A percentile compares a stretch with the other conserved stretches of the same genome.
Evolutionary conservation across 2,113 vertebrate species (phyloP).

Genomic region (Lampris megalopsis): DNA sequence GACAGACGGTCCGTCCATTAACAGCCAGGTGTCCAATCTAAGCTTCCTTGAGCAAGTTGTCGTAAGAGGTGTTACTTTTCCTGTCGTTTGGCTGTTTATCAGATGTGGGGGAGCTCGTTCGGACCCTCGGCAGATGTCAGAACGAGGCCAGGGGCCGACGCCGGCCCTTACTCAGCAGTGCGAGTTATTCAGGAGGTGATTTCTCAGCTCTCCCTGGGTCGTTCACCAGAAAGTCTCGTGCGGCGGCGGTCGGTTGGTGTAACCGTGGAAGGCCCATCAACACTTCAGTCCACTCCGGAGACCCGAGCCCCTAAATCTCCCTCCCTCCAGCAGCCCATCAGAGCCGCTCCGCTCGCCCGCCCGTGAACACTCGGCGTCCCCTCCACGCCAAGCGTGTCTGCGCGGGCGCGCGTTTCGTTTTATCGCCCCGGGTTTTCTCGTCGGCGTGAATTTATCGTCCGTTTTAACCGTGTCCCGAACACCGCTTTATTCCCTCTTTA

Average conservation of each 20-base stretch:
- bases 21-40: neutral
- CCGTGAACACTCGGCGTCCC: conserved; percentile 72
- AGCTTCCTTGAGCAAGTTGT: neutral
- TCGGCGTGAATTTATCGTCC: conserved; percentile 56
- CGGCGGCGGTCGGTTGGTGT: too few relatives aligned
- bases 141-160: too few relatives aligned
- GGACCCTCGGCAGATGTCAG: too few relatives aligned
- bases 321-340: conserved; percentile 53
- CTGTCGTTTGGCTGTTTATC: too few relatives aligned
- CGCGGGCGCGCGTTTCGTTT: conserved; percentile 49
- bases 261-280: too few relatives aligned
- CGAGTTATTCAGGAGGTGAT: too few relatives aligned
- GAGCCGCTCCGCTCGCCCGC: conserved; percentile 46
- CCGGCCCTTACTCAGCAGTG: too few relatives aligned
- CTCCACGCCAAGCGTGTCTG: conserved; percentile 58
- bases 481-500: conserved; percentile 35
- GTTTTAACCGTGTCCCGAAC: conserved; percentile 29
- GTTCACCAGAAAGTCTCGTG: too few relatives aligned
- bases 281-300: conserved; percentile 29
- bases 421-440: conserved; percentile 46
- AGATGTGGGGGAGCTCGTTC: too few relatives aligned
- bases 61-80: too few relatives aligned
- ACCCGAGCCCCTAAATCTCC: conserved; percentile 65
- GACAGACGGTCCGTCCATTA: too few relatives aligned
- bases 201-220: too few relatives aligned